These are phyloP conservation scores for Vipera latastei DNA, from an alignment of 2,797 vertebrate genomes.

Conservation along the genomic window DNA sequence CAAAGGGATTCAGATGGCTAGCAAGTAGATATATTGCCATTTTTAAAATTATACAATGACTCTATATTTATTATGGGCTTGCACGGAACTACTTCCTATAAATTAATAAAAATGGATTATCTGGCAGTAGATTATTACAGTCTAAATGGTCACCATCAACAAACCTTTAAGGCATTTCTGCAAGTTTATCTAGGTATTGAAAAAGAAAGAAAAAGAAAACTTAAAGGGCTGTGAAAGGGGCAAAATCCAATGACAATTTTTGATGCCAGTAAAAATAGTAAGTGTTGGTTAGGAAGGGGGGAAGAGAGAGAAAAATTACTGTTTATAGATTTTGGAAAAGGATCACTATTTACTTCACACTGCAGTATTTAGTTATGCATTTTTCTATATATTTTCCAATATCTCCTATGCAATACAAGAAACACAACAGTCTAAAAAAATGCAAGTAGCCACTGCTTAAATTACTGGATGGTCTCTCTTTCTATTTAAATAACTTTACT, in stretches of 20 bases:
- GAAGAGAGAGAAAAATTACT: not conserved
- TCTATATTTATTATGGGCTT: not conserved
- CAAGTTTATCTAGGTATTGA: not conserved
- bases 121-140: not conserved
- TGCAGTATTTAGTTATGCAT: not conserved
- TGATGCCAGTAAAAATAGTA: not conserved
- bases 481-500: conserved; percentile 15
- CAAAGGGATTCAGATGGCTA: not conserved
- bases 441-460: conserved; percentile 9
- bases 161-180: not conserved
- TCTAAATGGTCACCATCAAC: not conserved
- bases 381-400: not conserved
- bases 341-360: not conserved
- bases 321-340: not conserved
- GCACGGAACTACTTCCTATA: no score
- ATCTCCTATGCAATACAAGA: not conserved
- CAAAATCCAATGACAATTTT: not conserved
- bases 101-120: not conserved
- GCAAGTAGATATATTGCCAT: not conserved
- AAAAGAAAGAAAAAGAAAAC: not conserved
- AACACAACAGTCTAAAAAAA: not conserved
- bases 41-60: not conserved
- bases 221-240: not conserved
- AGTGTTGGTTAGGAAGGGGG: not conserved
- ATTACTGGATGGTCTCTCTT: conserved; percentile 23